Evolutionary conservation across 1,140 invertebrate species (phyloP).

Genomic region (Phymastichus coffea): DNA sequence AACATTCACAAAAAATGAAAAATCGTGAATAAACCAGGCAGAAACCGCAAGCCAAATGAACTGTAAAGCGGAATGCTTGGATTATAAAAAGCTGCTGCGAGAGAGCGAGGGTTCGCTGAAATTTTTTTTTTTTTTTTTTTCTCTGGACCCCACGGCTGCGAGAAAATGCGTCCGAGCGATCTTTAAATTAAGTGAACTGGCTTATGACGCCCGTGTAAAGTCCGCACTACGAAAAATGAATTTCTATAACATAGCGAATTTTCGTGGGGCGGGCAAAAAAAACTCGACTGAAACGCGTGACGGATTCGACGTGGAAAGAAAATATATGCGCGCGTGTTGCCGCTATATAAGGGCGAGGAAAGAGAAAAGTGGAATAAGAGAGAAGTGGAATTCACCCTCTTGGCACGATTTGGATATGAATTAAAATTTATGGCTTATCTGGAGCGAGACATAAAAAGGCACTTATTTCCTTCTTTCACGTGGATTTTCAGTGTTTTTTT

Average conservation of each 20-base stretch:
- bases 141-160: constrained; percentile 19
- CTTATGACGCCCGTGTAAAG: constrained; percentile 53
- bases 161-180: constrained; percentile 38
- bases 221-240: constrained; percentile 39
- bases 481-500: neutral
- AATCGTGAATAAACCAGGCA: constrained; percentile 18
- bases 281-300: constrained; percentile 43
- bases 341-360: neutral
- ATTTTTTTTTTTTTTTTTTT: too few species aligned
- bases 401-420: constrained; percentile 29
- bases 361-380: constrained; percentile 5
- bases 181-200: constrained; percentile 54
- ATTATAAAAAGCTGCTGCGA: constrained; percentile 39
- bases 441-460: constrained; percentile 8
- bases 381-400: constrained; percentile 30
- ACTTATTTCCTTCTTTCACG: constrained; percentile 7
- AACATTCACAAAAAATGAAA: neutral
- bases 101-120: neutral
- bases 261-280: constrained; percentile 8
- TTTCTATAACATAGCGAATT: constrained; percentile 36
- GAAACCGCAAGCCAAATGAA: constrained; percentile 46
- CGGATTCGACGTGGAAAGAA: constrained; percentile 34
- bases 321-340: constrained; percentile 1
- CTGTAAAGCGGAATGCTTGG: constrained; percentile 49
- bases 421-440: constrained; percentile 18